Base-by-base conservation (phyloP, 2,888 invertebrate genomes). In the Cataglyphis rosenhaueri region DNA sequence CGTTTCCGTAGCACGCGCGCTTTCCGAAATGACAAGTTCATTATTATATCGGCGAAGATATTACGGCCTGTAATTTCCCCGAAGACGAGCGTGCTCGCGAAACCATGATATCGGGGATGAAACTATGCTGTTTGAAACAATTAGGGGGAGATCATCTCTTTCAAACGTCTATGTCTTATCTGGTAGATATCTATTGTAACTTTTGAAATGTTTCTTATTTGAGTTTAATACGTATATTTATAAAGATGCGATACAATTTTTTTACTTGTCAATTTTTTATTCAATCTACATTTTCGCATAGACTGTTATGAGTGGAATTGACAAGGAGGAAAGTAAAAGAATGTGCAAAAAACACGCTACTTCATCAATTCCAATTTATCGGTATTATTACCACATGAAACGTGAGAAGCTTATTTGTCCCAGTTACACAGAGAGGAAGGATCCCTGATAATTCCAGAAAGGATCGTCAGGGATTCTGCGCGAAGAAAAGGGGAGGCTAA, bases 241-340 rank as follows among this genome's bases (percentile, higher is more conserved):
- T 9, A 25, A n/a, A 44, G 44, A 5, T 29, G 59, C 5, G 29
- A 3, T 44, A 44, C 8, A 32, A 6, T 55, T 57, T n/a, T 48
- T 29, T 57, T 38, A 25, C 35, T 2, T 21, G 10, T 10, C 15
- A 15, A 29, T 15, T 1, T 8, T 38, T 25, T 18, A n/a, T 52
- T 52, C 8, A 25, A 2, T 38, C 4, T 35, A 71, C 15, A 57
- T 44, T 1, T 59, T 32, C 32, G 4, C 38, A 18, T 10, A 5
- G 5, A 29, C 6, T 29, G 6, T 4, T 6, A 32, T 48, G 35
- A 74, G 10, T 41, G 12, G 3, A 25, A 41, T 38, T n/a, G 65
- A 64, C 25, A 38, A 76, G 66, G 4, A 55, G 41, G 55, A 32
- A 76, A 66, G 66, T 76, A 66, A 76, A 66, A 76, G 57, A 32